These are phyloP conservation scores for Proterorhinus semilunaris DNA, from an alignment of 2,113 vertebrate genomes.

Conservation along the genomic window DNA sequence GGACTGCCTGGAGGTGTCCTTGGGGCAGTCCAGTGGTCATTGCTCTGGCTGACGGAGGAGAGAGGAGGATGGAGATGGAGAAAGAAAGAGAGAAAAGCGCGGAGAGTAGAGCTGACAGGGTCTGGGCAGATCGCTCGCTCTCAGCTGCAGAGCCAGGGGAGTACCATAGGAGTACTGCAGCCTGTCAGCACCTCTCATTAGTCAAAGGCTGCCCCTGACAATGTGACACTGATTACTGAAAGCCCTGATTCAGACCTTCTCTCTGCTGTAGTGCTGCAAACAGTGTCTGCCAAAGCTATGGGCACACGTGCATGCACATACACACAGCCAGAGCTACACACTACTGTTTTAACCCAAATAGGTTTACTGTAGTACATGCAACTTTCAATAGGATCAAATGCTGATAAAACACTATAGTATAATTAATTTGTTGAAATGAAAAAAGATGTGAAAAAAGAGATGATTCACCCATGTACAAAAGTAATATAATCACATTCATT, in stretches of 20 bases:
- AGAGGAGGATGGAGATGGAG: conserved; percentile 42
- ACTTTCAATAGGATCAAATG: not conserved
- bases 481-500: conserved; percentile 1
- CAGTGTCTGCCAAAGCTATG: conserved; percentile 58
- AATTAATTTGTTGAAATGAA: no score
- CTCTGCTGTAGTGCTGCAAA: conserved; percentile 60
- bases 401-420: no score
- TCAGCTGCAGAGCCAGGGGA: conserved; percentile 77
- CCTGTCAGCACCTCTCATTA: conserved; percentile 82
- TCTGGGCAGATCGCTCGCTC: conserved; percentile 75
- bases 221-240: conserved; percentile 79
- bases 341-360: conserved; percentile 30
- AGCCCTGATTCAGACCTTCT: conserved; percentile 76
- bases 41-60: conserved; percentile 69
- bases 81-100: conserved; percentile 39
- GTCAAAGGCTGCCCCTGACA: conserved; percentile 77
- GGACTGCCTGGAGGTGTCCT: conserved; percentile 73
- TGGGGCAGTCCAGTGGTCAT: conserved; percentile 76
- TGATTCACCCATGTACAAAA: conserved; percentile 16
- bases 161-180: conserved; percentile 51
- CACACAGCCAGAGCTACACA: conserved; percentile 14
- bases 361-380: not conserved
- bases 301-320: conserved; percentile 27
- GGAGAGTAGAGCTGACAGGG: conserved; percentile 68
- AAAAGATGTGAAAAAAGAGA: no score